A percentile compares a stretch with the other conserved stretches of the same genome.
Evolutionary conservation across 2,888 invertebrate species (phyloP).

Genomic region (Hirudinaria manillensis): DNA sequence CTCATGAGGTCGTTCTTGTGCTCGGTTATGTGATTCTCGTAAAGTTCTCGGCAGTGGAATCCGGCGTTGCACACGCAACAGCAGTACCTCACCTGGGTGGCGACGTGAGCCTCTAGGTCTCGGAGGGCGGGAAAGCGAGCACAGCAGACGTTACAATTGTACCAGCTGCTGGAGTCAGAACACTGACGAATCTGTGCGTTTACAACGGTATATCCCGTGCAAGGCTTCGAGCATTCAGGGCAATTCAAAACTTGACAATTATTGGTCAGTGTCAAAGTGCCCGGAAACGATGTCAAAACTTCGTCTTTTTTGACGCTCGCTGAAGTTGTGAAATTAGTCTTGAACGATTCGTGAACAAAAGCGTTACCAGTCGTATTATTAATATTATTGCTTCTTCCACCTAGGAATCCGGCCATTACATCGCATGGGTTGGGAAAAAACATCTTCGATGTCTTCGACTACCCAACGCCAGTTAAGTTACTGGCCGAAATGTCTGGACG

Average conservation of each 20-base stretch:
- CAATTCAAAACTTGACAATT: conserved; percentile 23
- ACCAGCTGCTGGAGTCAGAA: conserved; percentile 16
- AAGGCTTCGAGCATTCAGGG: conserved; percentile 24
- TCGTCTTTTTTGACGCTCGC: conserved; percentile 14
- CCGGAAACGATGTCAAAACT: neutral
- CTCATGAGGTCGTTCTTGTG: conserved; percentile 19
- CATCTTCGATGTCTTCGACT: conserved; percentile 8
- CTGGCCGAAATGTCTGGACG: conserved; percentile 13
- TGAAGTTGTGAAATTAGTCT: conserved; percentile 16
- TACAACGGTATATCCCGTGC: conserved; percentile 5
- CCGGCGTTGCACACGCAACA: conserved; percentile 26
- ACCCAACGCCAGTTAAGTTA: neutral
- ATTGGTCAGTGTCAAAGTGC: neutral
- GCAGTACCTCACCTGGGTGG: conserved; percentile 10
- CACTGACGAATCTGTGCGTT: conserved; percentile 1
- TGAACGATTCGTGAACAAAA: conserved; percentile 23
- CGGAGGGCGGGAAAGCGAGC: conserved; percentile 13
- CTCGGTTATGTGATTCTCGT: conserved; percentile 20
- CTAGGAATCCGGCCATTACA: conserved; percentile 21
- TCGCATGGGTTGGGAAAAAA: conserved; percentile 23
- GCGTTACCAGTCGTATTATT: conserved; percentile 5
- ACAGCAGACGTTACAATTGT: conserved; percentile 24
- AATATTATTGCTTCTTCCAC: conserved; percentile 10
- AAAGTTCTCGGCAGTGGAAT: conserved; percentile 16
- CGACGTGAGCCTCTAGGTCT: conserved; percentile 25